Evolutionary conservation across 2,113 vertebrate genomes (phyloP).

Genomic region (Saguinus midas): DNA sequence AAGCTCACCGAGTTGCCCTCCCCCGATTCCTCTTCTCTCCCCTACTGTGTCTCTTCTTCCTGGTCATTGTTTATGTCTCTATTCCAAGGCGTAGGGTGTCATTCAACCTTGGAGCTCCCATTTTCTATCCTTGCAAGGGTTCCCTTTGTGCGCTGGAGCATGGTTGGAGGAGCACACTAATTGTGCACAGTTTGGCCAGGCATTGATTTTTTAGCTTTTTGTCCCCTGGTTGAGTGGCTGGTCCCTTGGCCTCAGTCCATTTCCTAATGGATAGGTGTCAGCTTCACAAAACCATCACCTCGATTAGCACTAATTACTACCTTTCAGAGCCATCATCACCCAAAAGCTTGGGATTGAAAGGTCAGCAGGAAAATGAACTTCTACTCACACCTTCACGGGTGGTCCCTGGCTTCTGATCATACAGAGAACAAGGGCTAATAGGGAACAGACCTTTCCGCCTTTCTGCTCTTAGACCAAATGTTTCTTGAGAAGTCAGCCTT

Average conservation of each 20-base stretch:
- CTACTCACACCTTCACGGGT: background rate
- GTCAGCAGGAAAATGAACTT: slow-evolving; percentile 51
- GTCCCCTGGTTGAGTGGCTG: background rate
- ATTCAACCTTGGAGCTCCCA: slow-evolving; percentile 1
- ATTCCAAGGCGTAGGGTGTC: background rate
- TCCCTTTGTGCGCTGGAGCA: background rate
- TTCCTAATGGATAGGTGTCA: slow-evolving; percentile 52
- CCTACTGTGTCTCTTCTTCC: background rate
- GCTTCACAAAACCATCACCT: slow-evolving; percentile 48
- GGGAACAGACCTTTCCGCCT: background rate
- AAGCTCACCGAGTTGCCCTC: background rate
- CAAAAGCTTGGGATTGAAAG: slow-evolving; percentile 24
- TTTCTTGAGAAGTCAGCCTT: slow-evolving; percentile 18
- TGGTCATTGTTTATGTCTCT: background rate
- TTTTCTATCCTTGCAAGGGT: background rate
- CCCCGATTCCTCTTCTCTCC: background rate
- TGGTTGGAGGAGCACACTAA: slow-evolving; percentile 39
- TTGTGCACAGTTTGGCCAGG: slow-evolving; percentile 8
- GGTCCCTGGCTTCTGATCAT: slow-evolving; percentile 1
- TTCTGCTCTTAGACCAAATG: background rate
- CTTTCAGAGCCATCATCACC: slow-evolving; percentile 31
- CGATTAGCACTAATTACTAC: slow-evolving; percentile 40
- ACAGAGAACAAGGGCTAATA: background rate
- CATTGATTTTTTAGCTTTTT: slow-evolving; percentile 22
- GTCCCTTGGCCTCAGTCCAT: slow-evolving; percentile 16